Conservation (phyloP, 2,888 invertebrate genomes). For the Aphrophora alni region DNA sequence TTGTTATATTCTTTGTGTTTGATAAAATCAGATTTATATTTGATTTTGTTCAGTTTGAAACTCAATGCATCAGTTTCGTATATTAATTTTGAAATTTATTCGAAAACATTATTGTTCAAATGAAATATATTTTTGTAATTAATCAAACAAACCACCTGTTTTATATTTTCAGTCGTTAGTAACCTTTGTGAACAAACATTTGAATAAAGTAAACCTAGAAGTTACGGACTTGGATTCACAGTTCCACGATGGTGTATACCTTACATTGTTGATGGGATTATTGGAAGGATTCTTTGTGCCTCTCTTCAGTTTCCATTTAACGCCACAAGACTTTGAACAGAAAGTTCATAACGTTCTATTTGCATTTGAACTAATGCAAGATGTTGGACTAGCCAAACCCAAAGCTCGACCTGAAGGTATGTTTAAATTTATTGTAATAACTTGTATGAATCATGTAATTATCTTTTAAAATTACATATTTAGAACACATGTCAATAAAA, state of each 20-base stretch:
- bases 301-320: constrained; percentile 89
- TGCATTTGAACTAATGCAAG: constrained; percentile 98
- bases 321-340: constrained; percentile 89
- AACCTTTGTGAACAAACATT: constrained; percentile 98
- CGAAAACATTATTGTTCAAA: too few relatives aligned
- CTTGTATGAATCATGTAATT: too few relatives aligned
- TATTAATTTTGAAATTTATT: too few relatives aligned
- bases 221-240: constrained; percentile 91
- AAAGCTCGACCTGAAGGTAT: constrained; percentile 96
- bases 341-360: constrained; percentile 97
- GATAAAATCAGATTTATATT: too few relatives aligned
- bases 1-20: too few relatives aligned
- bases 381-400: constrained; percentile 90
- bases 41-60: too few relatives aligned
- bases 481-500: too few relatives aligned
- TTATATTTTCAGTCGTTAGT: constrained; percentile 75
- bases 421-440: constrained; percentile 23
- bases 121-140: too few relatives aligned
- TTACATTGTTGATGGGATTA: constrained; percentile 93
- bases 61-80: too few relatives aligned
- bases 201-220: constrained; percentile 96
- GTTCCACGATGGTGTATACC: constrained; percentile 97
- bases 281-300: constrained; percentile 98
- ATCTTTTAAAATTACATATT: too few relatives aligned
- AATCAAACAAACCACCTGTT: background rate